These are phyloP conservation scores for Doryteuthis pealeii DNA, from an alignment of 1,140 invertebrate genomes.

Conservation along the genomic window DNA sequence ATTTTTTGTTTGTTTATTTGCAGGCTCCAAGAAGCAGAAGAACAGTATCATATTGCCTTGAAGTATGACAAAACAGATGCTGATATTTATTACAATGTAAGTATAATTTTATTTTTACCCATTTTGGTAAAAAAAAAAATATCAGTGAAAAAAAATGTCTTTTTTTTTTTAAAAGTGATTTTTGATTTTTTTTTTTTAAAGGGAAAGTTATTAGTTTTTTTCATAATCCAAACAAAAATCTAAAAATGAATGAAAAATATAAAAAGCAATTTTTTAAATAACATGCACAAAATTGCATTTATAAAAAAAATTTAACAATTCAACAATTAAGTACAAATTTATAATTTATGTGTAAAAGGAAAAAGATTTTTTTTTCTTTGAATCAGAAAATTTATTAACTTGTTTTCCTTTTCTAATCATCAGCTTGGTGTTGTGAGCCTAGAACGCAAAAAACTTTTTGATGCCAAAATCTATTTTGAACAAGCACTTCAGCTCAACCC, in stretches of 20 bases:
- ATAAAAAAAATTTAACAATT: too few relatives aligned
- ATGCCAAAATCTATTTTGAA: slow-evolving; percentile 88
- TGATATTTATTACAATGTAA: slow-evolving; percentile 93
- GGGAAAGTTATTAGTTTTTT: too few relatives aligned
- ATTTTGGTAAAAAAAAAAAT: not conserved
- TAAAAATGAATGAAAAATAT: not conserved
- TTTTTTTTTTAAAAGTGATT: too few relatives aligned
- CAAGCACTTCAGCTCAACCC: slow-evolving; percentile 91
- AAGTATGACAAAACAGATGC: slow-evolving; percentile 93
- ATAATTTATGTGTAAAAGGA: too few relatives aligned
- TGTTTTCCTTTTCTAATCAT: slow-evolving; percentile 11
- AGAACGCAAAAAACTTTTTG: slow-evolving; percentile 86
- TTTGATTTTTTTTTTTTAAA: too few relatives aligned
- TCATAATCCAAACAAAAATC: too few relatives aligned
- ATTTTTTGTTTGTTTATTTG: slow-evolving; percentile 19
- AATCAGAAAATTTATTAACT: not conserved
- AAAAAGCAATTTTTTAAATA: too few relatives aligned
- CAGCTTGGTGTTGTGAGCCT: slow-evolving; percentile 86
- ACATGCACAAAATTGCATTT: too few relatives aligned
- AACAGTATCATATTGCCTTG: slow-evolving; percentile 90
- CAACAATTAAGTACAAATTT: too few relatives aligned
- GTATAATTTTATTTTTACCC: slow-evolving; percentile 12
- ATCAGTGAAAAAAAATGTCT: too few relatives aligned
- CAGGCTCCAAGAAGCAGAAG: slow-evolving; percentile 88
- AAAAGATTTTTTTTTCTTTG: too few relatives aligned